Evolutionary conservation across 23 tunicate species (phyloP).

Genomic region (Styela clava): DNA sequence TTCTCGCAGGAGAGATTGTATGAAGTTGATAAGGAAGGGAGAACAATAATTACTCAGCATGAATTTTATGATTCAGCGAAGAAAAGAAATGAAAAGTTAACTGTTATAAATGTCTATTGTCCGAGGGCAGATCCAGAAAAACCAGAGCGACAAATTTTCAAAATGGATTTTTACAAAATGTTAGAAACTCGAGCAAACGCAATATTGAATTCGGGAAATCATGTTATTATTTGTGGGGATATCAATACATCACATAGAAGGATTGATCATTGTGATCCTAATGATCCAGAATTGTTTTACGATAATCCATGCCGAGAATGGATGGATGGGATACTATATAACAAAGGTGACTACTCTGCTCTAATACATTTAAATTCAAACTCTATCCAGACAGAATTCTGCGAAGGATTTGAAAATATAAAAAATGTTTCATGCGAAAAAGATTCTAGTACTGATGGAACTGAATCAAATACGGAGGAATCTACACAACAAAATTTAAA

Average conservation of each 20-base stretch:
- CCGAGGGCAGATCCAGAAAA: constrained; percentile 88
- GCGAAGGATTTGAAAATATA: background rate
- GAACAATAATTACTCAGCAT: constrained; percentile 78
- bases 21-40: constrained; percentile 76
- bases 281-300: constrained; percentile 56
- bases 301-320: constrained; percentile 68
- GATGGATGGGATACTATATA: constrained; percentile 65
- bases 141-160: constrained; percentile 52
- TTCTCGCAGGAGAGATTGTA: constrained; percentile 42
- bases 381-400: too few relatives aligned
- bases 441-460: background rate
- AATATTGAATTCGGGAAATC: constrained; percentile 38
- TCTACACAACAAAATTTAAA: background rate
- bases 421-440: background rate
- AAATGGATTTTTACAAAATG: constrained; percentile 75
- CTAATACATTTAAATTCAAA: background rate
- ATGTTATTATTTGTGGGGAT: constrained; percentile 61
- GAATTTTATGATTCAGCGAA: background rate
- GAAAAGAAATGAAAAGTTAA: background rate
- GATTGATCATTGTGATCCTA: constrained; percentile 88
- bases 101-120: constrained; percentile 82
- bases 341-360: constrained; percentile 35
- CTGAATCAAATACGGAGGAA: background rate
- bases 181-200: constrained; percentile 63
- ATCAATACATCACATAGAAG: constrained; percentile 61